Percentiles rank a stretch among this genome's conserved stretches.
phyloP scores from a whole-genome alignment of 2,888 invertebrate species.

The Drosophila mettleri region DNA sequence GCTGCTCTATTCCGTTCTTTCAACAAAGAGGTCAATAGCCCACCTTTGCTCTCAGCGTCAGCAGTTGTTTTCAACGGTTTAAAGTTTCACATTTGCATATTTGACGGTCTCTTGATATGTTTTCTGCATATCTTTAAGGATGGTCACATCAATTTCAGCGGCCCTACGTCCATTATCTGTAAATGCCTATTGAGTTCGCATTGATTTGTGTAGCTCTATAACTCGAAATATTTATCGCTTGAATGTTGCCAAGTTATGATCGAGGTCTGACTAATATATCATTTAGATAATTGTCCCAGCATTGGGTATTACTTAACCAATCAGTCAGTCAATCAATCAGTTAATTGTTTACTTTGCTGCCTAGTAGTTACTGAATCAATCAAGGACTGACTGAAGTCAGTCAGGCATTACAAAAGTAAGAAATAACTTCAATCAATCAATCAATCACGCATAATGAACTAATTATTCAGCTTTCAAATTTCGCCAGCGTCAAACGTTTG shows the following conservation, averaged over 20 bases:
- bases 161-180: background rate
- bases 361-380: background rate
- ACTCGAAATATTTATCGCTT: background rate
- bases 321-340: background rate
- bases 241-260: background rate
- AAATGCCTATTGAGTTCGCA: background rate
- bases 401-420: too few species aligned
- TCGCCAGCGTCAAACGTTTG: too few species aligned
- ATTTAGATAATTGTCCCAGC: too few species aligned
- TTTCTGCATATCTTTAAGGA: slow-evolving; percentile 12
- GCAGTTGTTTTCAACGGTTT: slow-evolving; percentile 4
- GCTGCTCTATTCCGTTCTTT: slow-evolving; percentile 22
- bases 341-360: background rate
- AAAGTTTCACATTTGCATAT: slow-evolving; percentile 23
- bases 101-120: background rate
- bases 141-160: background rate
- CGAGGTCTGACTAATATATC: too few species aligned
- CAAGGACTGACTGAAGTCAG: too few species aligned
- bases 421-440: background rate
- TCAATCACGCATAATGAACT: background rate
- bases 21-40: slow-evolving; percentile 59
- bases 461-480: too few species aligned
- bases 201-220: background rate
- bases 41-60: slow-evolving; percentile 5
- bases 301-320: too few species aligned